A percentile compares a stretch with the other conserved stretches of the same genome.
Conservation (phyloP, 2,113 vertebrate species). For the Penelope pileata region DNA sequence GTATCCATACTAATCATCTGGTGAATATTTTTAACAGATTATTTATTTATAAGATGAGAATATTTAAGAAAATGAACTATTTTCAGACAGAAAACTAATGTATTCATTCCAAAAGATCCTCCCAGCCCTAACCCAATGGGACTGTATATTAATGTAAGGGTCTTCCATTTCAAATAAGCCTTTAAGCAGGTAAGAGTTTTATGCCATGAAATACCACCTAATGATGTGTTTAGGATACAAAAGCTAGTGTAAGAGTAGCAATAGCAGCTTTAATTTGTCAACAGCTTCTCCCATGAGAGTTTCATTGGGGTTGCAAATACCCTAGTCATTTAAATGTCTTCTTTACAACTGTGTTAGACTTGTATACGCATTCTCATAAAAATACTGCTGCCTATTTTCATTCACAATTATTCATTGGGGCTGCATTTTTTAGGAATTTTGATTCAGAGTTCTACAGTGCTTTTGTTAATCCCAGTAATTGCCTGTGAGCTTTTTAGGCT, state of each 20-base stretch:
- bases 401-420: neutral
- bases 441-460: neutral
- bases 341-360: slow-evolving; percentile 47
- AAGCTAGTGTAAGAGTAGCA: slow-evolving; percentile 48
- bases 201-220: slow-evolving; percentile 56
- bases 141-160: slow-evolving; percentile 25
- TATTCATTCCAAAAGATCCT: neutral
- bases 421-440: neutral
- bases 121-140: slow-evolving; percentile 35
- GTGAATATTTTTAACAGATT: neutral
- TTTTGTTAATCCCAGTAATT: slow-evolving; percentile 2
- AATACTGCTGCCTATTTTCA: neutral
- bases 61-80: slow-evolving; percentile 1
- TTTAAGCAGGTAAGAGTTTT: slow-evolving; percentile 58
- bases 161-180: slow-evolving; percentile 55
- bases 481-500: neutral
- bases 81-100: slow-evolving; percentile 5
- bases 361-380: neutral
- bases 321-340: slow-evolving; percentile 49
- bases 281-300: slow-evolving; percentile 48
- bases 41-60: slow-evolving; percentile 15
- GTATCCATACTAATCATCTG: neutral
- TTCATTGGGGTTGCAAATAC: slow-evolving; percentile 37
- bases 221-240: slow-evolving; percentile 64
- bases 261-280: slow-evolving; percentile 62